Conservation (phyloP, 2,888 invertebrate species). For the Netelia virgata region DNA sequence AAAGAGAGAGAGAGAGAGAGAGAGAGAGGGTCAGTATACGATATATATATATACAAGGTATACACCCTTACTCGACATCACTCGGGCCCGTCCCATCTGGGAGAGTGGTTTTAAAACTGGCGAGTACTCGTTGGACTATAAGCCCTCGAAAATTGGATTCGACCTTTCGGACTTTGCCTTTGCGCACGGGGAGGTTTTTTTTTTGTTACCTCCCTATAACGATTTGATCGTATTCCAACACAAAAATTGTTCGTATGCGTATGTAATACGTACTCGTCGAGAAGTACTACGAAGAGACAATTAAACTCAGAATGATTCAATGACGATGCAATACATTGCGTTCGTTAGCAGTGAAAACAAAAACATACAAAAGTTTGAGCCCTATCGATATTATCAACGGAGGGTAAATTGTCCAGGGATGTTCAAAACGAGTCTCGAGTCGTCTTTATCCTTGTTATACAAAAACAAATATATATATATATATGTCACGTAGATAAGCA, state of each 20-base stretch:
- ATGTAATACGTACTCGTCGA: not conserved
- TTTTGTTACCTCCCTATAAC: not conserved
- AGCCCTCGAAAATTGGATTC: constrained; percentile 20
- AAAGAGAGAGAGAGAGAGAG: not conserved
- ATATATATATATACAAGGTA: not conserved
- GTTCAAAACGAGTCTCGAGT: constrained; percentile 69
- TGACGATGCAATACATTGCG: not conserved
- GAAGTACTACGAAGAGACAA: not conserved
- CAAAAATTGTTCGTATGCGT: not conserved
- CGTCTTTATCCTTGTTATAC: constrained; percentile 42
- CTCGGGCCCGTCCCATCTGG: not conserved
- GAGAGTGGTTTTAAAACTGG: constrained; percentile 29
- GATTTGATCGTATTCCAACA: constrained; percentile 4
- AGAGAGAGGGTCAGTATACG: not conserved
- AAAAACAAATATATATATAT: not conserved
- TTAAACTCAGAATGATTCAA: not conserved
- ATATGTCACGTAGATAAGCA: constrained; percentile 16
- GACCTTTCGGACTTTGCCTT: constrained; percentile 19
- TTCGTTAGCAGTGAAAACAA: not conserved
- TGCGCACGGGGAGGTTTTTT: not conserved
- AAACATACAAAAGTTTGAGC: not conserved
- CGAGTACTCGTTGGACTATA: constrained; percentile 14
- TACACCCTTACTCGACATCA: not conserved
- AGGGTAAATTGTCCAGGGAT: constrained; percentile 32
- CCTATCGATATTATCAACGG: not conserved